A percentile compares a stretch with the other conserved stretches of the same genome.
Conservation (phyloP, 92 coral and sea anemone species). For the Heteractis magnifica region DNA sequence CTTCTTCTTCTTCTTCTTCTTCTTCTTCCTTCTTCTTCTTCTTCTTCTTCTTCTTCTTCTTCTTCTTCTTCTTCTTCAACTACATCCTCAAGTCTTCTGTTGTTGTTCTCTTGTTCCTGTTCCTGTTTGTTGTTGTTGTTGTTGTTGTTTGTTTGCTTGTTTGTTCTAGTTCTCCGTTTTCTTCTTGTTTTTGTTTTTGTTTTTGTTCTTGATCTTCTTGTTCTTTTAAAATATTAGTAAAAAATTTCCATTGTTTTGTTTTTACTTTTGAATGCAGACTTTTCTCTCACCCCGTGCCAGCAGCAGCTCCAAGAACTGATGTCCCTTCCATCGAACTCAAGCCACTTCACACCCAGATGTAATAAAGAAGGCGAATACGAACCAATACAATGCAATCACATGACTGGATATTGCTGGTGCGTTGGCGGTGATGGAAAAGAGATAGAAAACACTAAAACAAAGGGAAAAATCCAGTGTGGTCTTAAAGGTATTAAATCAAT, state of each 20-base stretch:
- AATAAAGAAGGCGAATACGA: slow-evolving; percentile 67
- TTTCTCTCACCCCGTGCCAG: slow-evolving; percentile 65
- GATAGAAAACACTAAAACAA: slow-evolving; percentile 51
- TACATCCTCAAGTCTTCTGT: no score
- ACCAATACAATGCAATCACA: slow-evolving; percentile 59
- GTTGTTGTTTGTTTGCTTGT: background rate
- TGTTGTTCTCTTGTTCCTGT: no score
- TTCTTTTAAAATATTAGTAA: background rate
- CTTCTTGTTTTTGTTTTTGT: no score
- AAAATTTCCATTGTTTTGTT: background rate
- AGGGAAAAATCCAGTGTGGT: slow-evolving; percentile 18
- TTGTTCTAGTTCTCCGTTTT: no score
- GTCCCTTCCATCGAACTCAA: slow-evolving; percentile 32
- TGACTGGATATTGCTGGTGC: slow-evolving; percentile 79
- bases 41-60: no score
- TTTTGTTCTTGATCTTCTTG: background rate
- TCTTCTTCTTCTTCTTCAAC: no score
- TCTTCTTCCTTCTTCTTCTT: no score
- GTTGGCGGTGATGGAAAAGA: slow-evolving; percentile 50
- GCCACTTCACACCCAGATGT: slow-evolving; percentile 56
- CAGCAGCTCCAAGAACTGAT: slow-evolving; percentile 63
- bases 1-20: no score
- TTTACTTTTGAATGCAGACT: slow-evolving; percentile 18
- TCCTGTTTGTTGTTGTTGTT: background rate
- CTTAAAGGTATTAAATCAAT: background rate